phyloP scores from a whole-genome alignment of 1,140 invertebrate species.

The Condylostylus longicornis region DNA sequence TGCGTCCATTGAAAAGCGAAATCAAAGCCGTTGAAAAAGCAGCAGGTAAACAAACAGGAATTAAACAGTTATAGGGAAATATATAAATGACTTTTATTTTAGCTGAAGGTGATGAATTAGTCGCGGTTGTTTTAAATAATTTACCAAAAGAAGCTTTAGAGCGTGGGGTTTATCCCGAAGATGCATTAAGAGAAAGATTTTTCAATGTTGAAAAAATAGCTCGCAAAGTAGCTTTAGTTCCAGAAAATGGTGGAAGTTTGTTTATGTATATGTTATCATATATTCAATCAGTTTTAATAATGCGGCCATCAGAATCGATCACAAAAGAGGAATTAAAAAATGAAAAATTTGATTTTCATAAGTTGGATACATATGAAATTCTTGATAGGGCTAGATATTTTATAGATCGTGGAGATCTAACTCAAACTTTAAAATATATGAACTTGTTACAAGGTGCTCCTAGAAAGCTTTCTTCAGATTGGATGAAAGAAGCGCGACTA shows the following conservation, averaged over 20 bases:
- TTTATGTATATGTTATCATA: constrained; percentile 77
- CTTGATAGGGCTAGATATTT: constrained; percentile 73
- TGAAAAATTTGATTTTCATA: constrained; percentile 47
- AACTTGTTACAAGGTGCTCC: constrained; percentile 78
- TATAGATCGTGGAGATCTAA: constrained; percentile 71
- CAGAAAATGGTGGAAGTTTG: constrained; percentile 62
- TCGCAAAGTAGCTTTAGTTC: constrained; percentile 63
- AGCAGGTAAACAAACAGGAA: constrained; percentile 40
- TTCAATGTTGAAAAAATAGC: constrained; percentile 56
- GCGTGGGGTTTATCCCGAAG: constrained; percentile 73
- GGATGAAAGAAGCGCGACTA: constrained; percentile 70
- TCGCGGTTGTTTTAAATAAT: constrained; percentile 52
- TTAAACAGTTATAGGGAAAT: background rate
- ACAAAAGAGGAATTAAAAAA: constrained; percentile 53
- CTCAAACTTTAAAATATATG: constrained; percentile 74
- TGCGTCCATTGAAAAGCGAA: constrained; percentile 61
- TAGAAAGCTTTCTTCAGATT: constrained; percentile 62
- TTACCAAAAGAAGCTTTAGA: constrained; percentile 61
- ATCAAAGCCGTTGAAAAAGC: constrained; percentile 50
- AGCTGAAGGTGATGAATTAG: constrained; percentile 47
- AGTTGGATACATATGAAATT: constrained; percentile 73
- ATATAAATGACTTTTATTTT: constrained; percentile 26
- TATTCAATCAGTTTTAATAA: constrained; percentile 58
- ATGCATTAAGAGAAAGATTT: constrained; percentile 70
- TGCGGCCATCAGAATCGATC: constrained; percentile 48